Conservation (phyloP, 2,888 invertebrate species). For the Esperia sulphurella region DNA sequence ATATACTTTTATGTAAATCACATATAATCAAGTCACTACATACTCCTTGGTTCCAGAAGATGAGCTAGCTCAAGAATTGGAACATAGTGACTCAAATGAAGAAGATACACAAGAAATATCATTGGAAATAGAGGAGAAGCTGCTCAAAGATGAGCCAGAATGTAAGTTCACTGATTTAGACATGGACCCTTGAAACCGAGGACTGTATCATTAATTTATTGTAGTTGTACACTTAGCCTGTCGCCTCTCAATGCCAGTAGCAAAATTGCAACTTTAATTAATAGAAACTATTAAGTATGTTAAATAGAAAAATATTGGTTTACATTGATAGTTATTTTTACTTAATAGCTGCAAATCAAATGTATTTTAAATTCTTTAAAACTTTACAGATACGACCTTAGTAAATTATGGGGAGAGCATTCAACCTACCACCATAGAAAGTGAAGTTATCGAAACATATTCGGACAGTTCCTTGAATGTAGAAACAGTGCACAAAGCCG, state of each 20-base stretch:
- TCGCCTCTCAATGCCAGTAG: no score
- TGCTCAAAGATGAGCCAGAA: slow-evolving; percentile 72
- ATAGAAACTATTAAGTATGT: no score
- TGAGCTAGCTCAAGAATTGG: slow-evolving; percentile 65
- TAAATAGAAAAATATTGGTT: no score
- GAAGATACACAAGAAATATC: slow-evolving; percentile 72
- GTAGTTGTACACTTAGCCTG: no score
- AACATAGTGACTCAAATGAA: slow-evolving; percentile 73
- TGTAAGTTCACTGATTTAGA: slow-evolving; percentile 42
- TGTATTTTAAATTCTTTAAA: background rate
- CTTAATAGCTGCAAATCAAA: no score
- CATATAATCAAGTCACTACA: background rate
- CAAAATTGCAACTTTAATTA: no score
- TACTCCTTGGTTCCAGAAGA: slow-evolving; percentile 47
- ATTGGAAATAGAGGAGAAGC: slow-evolving; percentile 68
- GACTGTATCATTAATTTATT: no score
- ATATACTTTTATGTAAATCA: no score
- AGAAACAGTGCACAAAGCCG: slow-evolving; percentile 54
- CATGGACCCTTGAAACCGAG: no score
- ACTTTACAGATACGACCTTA: slow-evolving; percentile 60
- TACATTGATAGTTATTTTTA: no score
- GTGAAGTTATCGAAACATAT: slow-evolving; percentile 54
- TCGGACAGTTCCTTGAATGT: slow-evolving; percentile 59
- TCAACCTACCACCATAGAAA: slow-evolving; percentile 39
- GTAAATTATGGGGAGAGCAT: slow-evolving; percentile 63